Conservation (phyloP, 1,140 invertebrate genomes). For the Drosophila bocki region DNA sequence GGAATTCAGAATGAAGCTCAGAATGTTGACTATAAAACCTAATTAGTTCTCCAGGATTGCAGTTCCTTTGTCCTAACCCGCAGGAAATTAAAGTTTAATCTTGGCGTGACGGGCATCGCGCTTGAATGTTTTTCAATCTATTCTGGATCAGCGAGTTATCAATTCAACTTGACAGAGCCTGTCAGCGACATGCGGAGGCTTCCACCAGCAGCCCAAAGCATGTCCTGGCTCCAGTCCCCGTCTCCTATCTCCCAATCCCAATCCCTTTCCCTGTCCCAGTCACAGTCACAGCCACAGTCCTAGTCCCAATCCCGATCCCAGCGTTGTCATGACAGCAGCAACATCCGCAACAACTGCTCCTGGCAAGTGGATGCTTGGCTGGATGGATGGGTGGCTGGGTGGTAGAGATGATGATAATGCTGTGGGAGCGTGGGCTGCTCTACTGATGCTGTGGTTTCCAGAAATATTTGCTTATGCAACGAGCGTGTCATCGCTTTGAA, state of each 20-base stretch:
- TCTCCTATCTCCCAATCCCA: conserved; percentile 27
- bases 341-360: conserved; percentile 56
- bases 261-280: background rate
- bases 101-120: background rate
- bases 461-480: conserved; percentile 83
- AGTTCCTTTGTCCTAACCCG: conserved; percentile 2
- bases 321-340: conserved; percentile 61
- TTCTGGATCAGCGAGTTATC: conserved; percentile 62
- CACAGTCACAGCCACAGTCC: background rate
- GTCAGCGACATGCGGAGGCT: conserved; percentile 48
- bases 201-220: conserved; percentile 31
- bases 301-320: conserved; percentile 15
- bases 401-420: background rate
- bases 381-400: conserved; percentile 16
- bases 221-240: conserved; percentile 60
- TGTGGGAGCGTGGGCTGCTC: background rate
- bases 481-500: conserved; percentile 76
- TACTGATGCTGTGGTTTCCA: conserved; percentile 32
- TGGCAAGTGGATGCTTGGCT: conserved; percentile 41
- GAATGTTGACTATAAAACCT: background rate
- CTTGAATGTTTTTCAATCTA: conserved; percentile 49
- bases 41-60: background rate
- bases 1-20: no score
- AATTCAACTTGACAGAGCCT: conserved; percentile 62
- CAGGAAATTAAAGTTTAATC: conserved; percentile 40